Percentiles rank a stretch among this genome's conserved stretches.
Evolutionary conservation across 2,888 invertebrate genomes (phyloP).

Genomic region (Rhorus exstirpatorius): DNA sequence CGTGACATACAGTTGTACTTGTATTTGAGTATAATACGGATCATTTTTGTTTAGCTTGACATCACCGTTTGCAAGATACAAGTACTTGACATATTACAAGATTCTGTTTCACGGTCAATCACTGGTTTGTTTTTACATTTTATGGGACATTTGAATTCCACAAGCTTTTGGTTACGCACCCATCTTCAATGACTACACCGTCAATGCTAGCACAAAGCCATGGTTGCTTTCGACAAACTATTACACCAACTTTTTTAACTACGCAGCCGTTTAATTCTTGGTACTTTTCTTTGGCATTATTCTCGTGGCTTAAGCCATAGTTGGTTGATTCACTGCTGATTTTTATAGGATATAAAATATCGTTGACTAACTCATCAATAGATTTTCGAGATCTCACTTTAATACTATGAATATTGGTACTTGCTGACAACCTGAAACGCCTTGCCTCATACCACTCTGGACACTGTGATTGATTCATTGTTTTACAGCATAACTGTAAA

Average conservation of each 20-base stretch:
- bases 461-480: constrained; percentile 59
- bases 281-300: constrained; percentile 48
- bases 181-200: constrained; percentile 61
- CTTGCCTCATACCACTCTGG: constrained; percentile 62
- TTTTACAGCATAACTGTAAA: constrained; percentile 55
- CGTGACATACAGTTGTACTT: constrained; percentile 61
- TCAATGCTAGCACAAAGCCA: constrained; percentile 67
- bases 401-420: constrained; percentile 63
- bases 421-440: constrained; percentile 63
- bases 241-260: constrained; percentile 55
- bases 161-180: constrained; percentile 20
- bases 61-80: constrained; percentile 19
- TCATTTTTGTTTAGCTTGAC: constrained; percentile 37
- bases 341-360: constrained; percentile 56
- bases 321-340: constrained; percentile 40
- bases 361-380: constrained; percentile 38
- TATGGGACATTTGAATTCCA: constrained; percentile 63
- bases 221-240: constrained; percentile 55
- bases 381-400: constrained; percentile 55
- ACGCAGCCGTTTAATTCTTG: constrained; percentile 31
- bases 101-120: constrained; percentile 24
- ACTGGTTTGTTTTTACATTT: constrained; percentile 54
- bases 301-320: constrained; percentile 55
- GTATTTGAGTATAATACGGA: constrained; percentile 59
- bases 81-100: constrained; percentile 52